Conservation (phyloP, 2,888 invertebrate species). For the Drosophila peninsularis region DNA sequence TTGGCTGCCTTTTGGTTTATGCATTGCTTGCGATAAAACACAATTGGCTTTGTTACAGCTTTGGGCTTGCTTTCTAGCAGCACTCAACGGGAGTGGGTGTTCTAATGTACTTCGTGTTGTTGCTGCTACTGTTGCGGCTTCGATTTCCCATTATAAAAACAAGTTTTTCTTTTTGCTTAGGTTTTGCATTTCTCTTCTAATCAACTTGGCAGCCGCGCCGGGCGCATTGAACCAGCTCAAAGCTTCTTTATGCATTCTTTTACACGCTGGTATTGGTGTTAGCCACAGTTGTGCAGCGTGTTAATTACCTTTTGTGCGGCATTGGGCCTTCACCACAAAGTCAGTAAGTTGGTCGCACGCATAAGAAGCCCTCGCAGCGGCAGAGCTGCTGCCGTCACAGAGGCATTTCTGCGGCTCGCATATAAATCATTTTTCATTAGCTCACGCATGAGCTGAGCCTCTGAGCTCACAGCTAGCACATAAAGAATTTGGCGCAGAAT, state of each 20-base stretch:
- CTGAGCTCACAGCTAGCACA: slow-evolving; percentile 21
- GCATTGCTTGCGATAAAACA: slow-evolving; percentile 32
- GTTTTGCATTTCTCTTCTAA: slow-evolving; percentile 57
- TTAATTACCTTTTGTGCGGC: slow-evolving; percentile 62
- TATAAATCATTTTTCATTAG: slow-evolving; percentile 77
- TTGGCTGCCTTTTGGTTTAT: slow-evolving; percentile 49
- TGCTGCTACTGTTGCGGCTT: slow-evolving; percentile 46
- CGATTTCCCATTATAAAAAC: slow-evolving; percentile 67
- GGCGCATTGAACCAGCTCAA: slow-evolving; percentile 66
- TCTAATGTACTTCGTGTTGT: slow-evolving; percentile 13
- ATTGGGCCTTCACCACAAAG: slow-evolving; percentile 38
- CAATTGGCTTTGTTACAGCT: slow-evolving; percentile 23
- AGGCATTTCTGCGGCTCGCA: slow-evolving; percentile 47
- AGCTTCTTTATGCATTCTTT: slow-evolving; percentile 62
- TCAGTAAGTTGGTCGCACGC: slow-evolving; percentile 59
- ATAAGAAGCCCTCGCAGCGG: slow-evolving; percentile 34
- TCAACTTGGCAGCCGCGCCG: slow-evolving; percentile 60
- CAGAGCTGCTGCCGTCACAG: slow-evolving; percentile 30
- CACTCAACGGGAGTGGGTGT: slow-evolving; percentile 26
- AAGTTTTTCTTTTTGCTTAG: slow-evolving; percentile 44
- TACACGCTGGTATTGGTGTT: slow-evolving; percentile 22
- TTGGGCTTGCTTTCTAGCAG: slow-evolving; percentile 53
- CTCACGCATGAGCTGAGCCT: slow-evolving; percentile 54
- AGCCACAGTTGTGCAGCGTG: slow-evolving; percentile 50
- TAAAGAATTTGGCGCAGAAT: slow-evolving; percentile 20